Base-by-base conservation (phyloP, 2,888 invertebrate genomes). In the Byasa hedistus region DNA sequence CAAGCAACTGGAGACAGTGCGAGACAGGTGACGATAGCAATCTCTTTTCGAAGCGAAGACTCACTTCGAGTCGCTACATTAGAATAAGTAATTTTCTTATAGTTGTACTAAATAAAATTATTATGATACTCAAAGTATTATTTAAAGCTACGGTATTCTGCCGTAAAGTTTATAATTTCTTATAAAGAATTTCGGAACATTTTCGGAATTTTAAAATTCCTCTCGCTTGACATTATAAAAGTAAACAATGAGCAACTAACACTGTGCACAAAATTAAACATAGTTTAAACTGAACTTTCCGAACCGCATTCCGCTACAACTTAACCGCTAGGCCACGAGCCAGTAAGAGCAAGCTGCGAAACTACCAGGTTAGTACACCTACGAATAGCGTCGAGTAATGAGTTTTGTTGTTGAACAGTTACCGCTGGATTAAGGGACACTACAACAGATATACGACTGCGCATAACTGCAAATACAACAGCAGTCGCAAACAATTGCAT, bases 321-420 rank as follows among this genome's bases (percentile, higher is more conserved):
- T 22, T 57, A 32, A 55, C 54, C 57, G 68, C 62, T 69, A 64
- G 23, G 72, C 75, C 77, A 73, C 39, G 70, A 69, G 66, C 66
- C 64, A 78, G 76, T 74, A 77, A 75, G 75, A 81, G 82, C 79
- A 81, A 75, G 81, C 78, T 81, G 84, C 83, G 73, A 75, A 86
- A 84, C 84, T 83, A 82, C 79, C 85, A 84, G 86, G 85, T 81
- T 80, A 10, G 75, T 66, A 66, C 79, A 76, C 79, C 83, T 82
- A 84, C 85, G 83, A 85, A 86, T 83, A 81, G 81, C 82, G 76
- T 71, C 78, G 76, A 83, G 86, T 89, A 89, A 89, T 88, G 88
- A 89, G 90, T 89, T 91, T 90, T 88, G 89, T 89, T 89, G 87
- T 87, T 84, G 78, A 85, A 81, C 84, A 81, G 82, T 83, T 81